phyloP scores from a whole-genome alignment of 2,113 vertebrate genomes.

The Brachyhypopomus occidentalis region DNA sequence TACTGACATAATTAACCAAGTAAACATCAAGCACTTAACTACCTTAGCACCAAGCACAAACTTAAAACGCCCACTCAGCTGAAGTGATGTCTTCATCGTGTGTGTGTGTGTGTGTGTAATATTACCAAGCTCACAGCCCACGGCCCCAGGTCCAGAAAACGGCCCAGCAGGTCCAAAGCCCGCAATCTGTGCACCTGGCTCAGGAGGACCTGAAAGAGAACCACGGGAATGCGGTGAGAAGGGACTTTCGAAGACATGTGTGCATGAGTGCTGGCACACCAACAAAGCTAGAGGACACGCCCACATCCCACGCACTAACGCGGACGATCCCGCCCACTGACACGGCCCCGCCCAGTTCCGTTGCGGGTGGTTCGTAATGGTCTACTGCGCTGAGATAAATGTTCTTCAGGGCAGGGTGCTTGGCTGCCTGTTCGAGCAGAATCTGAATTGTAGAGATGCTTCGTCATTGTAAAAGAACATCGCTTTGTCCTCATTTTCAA shows the following conservation, averaged over 20 bases:
- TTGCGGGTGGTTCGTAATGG: no score
- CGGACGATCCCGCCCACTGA: no score
- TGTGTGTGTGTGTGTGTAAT: background rate
- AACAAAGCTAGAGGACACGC: conserved; percentile 4
- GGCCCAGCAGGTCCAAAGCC: conserved; percentile 90
- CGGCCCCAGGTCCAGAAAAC: conserved; percentile 94
- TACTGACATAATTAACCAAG: background rate
- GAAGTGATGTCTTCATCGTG: background rate
- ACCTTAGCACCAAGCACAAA: no score
- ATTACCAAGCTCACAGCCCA: conserved; percentile 96
- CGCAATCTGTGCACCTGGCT: conserved; percentile 96
- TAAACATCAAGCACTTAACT: background rate
- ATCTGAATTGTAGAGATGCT: no score
- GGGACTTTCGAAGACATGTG: background rate
- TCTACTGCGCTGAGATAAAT: no score
- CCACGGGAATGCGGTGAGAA: conserved; percentile 27
- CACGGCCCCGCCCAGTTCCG: no score
- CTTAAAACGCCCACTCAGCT: no score
- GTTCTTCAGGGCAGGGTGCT: no score
- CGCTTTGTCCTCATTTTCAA: no score
- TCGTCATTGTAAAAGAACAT: no score
- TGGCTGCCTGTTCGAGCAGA: no score
- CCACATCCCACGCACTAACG: background rate
- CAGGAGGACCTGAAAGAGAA: conserved; percentile 86
- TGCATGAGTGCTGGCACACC: background rate